phyloP scores from a whole-genome alignment of 1,140 invertebrate species.

The Aphis gossypii region DNA sequence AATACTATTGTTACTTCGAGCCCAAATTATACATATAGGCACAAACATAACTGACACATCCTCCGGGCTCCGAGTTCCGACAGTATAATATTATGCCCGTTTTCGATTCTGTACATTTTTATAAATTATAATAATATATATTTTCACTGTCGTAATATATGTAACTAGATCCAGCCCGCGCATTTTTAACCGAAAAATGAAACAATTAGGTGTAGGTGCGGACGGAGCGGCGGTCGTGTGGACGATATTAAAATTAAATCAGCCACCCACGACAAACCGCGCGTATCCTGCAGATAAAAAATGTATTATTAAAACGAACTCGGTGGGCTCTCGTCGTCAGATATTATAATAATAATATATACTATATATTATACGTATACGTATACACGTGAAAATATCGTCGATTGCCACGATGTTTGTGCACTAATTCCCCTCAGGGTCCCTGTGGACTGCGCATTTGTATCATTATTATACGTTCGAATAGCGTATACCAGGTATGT shows the following conservation, averaged over 20 bases:
- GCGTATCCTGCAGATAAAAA: conserved; percentile 21
- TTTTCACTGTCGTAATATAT: neutral
- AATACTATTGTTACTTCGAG: neutral
- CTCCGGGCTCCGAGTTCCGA: neutral
- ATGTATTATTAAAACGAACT: neutral
- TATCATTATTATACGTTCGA: neutral
- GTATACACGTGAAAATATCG: neutral
- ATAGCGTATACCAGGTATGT: neutral
- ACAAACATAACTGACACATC: neutral
- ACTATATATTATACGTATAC: neutral
- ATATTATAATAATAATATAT: conserved; percentile 5
- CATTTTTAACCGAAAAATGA: neutral
- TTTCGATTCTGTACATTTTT: neutral
- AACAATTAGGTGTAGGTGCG: conserved; percentile 23
- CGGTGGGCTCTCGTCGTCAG: neutral
- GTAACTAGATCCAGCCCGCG: neutral
- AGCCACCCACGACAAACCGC: conserved; percentile 2
- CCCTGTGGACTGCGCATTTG: neutral
- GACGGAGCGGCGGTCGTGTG: neutral
- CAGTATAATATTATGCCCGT: neutral
- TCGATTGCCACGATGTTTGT: neutral
- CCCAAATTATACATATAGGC: neutral
- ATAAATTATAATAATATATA: conserved; percentile 3
- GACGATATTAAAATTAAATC: conserved; percentile 20
- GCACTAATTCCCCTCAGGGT: neutral